Evolutionary conservation across 2,113 vertebrate species (phyloP), one percentile per base, ranked within the genome.

Genomic region (Raphicerus campestris): DNA sequence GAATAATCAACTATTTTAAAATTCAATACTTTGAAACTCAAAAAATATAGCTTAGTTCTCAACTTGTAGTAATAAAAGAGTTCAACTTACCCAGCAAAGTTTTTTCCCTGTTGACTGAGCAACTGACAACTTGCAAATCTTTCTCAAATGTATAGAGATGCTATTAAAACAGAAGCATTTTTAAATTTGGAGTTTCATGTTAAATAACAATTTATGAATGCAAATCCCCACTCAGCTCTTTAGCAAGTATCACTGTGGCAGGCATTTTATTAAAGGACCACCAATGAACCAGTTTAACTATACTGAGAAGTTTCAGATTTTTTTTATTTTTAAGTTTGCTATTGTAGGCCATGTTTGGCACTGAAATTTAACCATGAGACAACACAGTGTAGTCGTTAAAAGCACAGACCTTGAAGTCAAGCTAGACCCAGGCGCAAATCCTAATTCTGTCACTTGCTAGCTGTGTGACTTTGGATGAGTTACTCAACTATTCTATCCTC

Each of bases 101-200:
- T 98, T 98, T 99, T 97, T 99, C 99, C 85, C 96, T 98, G 98
- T 99, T 99, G 96, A 99, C 91, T 0, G 99, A 99, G 95, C 99
- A 99, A 98, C 99, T 99, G 99, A 99, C 99, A 96, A 99, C 98
- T 96, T 95, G 98, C 84, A 99, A 98, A 97, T 99, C 99, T 98
- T 98, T 99, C 98, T 99, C 99, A 98, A 99, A 99, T 30, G 99
- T 98, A 98, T 99, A 99, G 82, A 99, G 98, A 93, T 99, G 99
- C 99, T 99, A 96, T 28, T 96, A 98, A 98, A 96, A 98, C 7
- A 98, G 58, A 19, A 96, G 32, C 7, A 81, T 90, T 16, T 45
- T 55, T 93, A 83, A 85, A 83, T 87, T 85, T 22, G 1, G 11
- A 58, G 13, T 93, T 87, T 90, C 45, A 94, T 32, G 51, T 88